Conservation (phyloP, 92 coral and sea anemone genomes). For the Blastomussa wellsi region DNA sequence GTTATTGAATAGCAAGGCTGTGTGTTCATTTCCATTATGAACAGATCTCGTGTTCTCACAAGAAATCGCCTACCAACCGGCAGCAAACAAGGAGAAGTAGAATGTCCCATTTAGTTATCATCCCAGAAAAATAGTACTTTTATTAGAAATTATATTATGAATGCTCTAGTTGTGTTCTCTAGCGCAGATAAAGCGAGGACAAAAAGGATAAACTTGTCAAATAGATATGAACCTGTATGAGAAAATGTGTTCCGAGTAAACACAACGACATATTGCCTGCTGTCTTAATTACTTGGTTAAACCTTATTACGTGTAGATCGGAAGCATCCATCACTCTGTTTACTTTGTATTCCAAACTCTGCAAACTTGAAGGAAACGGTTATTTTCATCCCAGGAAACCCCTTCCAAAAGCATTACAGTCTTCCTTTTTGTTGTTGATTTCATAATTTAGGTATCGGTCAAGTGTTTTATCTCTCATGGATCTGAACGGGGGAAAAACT, state of each 20-base stretch:
- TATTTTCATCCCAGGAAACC: constrained; percentile 40
- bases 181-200: constrained; percentile 31
- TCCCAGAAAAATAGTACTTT: not conserved
- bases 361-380: constrained; percentile 27
- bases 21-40: constrained; percentile 26
- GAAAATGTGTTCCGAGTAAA: constrained; percentile 72
- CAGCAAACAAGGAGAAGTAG: constrained; percentile 18
- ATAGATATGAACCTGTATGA: constrained; percentile 47
- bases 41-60: constrained; percentile 44
- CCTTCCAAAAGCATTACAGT: constrained; percentile 28
- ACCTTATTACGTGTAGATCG: constrained; percentile 81
- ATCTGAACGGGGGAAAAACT: not conserved
- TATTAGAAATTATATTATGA: not conserved
- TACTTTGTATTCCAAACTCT: constrained; percentile 47
- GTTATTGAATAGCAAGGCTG: constrained; percentile 46
- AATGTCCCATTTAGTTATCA: not conserved
- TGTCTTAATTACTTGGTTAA: constrained; percentile 89
- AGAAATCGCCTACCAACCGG: constrained; percentile 23
- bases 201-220: constrained; percentile 58
- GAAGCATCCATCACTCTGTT: constrained; percentile 75
- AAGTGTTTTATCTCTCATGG: constrained; percentile 14
- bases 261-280: constrained; percentile 73
- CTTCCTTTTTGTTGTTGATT: constrained; percentile 5
- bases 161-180: not conserved
- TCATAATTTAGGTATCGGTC: not conserved